phyloP scores from a whole-genome alignment of 1,140 invertebrate genomes.

The Hycleus cichorii region DNA sequence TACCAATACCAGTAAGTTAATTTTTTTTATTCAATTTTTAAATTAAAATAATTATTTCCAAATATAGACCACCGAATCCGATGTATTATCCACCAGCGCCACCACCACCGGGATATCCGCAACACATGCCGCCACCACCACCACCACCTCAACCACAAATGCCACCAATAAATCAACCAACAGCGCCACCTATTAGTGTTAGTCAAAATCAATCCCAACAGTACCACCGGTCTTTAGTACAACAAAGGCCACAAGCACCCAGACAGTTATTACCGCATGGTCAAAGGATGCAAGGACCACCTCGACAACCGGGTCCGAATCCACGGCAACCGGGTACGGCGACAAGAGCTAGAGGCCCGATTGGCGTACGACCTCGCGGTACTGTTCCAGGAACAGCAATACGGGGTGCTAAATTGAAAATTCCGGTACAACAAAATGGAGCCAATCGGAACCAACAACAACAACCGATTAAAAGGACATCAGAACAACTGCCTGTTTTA shows the following conservation, averaged over 20 bases:
- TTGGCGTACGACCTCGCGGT: neutral
- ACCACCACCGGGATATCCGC: conserved; percentile 31
- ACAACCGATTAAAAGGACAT: conserved; percentile 21
- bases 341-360: neutral
- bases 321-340: neutral
- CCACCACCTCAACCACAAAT: conserved; percentile 40
- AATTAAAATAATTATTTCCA: too few species aligned
- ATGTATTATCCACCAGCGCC: conserved; percentile 34
- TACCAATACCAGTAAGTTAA: conserved; percentile 38
- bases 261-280: conserved; percentile 15
- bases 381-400: conserved; percentile 6
- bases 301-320: conserved; percentile 2
- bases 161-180: conserved; percentile 38
- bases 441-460: conserved; percentile 13
- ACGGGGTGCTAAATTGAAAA: neutral
- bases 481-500: conserved; percentile 21
- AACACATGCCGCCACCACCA: conserved; percentile 45
- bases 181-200: conserved; percentile 13
- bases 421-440: neutral
- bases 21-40: neutral
- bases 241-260: conserved; percentile 18
- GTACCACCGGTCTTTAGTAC: conserved; percentile 18
- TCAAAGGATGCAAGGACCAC: neutral
- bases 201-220: conserved; percentile 22
- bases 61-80: conserved; percentile 30